These are phyloP conservation scores for Zoroaster sp. DNA, from an alignment of 53 echinoderm and acorn worm species.

Conservation along the genomic window DNA sequence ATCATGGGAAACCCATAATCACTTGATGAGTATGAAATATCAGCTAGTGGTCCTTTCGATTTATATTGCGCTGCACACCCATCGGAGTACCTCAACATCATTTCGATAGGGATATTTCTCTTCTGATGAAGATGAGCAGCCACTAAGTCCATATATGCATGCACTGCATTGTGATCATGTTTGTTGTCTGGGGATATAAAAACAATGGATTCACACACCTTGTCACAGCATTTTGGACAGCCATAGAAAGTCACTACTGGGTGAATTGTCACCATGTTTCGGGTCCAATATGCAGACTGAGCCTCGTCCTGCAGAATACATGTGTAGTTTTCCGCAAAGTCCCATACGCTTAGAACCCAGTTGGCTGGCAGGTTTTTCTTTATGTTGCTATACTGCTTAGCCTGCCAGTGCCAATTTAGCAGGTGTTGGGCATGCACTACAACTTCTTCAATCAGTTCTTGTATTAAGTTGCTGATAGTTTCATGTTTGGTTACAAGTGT, in stretches of 20 bases:
- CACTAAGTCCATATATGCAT: slow-evolving; percentile 45
- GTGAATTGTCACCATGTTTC: slow-evolving; percentile 25
- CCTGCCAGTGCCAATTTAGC: slow-evolving; percentile 32
- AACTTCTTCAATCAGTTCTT: slow-evolving; percentile 14
- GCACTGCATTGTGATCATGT: slow-evolving; percentile 41
- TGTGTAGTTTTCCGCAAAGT: slow-evolving; percentile 44
- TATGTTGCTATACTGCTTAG: neutral
- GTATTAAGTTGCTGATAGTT: neutral
- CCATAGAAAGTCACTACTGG: slow-evolving; percentile 34
- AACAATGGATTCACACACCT: slow-evolving; percentile 16
- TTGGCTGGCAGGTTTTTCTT: slow-evolving; percentile 9
- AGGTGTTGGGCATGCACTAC: neutral
- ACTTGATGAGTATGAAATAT: no score
- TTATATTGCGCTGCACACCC: no score
- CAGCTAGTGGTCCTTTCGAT: no score
- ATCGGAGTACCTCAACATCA: no score
- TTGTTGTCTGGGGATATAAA: slow-evolving; percentile 45
- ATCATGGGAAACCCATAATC: no score
- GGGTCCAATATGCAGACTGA: slow-evolving; percentile 11
- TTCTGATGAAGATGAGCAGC: slow-evolving; percentile 34
- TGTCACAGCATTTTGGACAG: slow-evolving; percentile 9
- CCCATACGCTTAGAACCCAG: slow-evolving; percentile 46
- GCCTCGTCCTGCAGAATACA: slow-evolving; percentile 36
- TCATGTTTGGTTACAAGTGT: neutral
- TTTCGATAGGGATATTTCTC: neutral